Conservation (phyloP, 2,888 invertebrate genomes). For the Brassicogethes aeneus region DNA sequence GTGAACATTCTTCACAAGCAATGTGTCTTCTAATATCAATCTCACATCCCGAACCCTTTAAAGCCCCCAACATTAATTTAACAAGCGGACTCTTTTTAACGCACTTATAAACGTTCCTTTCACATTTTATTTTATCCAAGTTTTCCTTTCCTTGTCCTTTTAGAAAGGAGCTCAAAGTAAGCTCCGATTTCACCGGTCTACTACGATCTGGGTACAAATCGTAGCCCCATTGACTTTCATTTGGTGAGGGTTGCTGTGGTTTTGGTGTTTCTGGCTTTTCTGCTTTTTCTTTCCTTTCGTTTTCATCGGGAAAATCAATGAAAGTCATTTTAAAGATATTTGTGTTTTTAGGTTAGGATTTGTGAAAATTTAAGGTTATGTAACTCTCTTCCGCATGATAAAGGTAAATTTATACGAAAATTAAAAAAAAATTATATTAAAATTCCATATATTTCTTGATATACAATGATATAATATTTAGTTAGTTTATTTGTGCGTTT, state of each 20-base stretch:
- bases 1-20: constrained; percentile 84
- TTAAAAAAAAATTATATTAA: no score
- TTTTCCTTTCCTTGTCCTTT: constrained; percentile 61
- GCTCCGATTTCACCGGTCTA: constrained; percentile 59
- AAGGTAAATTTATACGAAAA: no score
- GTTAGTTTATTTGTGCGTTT: no score
- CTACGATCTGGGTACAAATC: constrained; percentile 78
- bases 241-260: not conserved
- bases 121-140: constrained; percentile 68
- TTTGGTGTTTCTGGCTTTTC: not conserved
- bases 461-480: no score
- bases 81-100: constrained; percentile 71
- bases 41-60: constrained; percentile 71
- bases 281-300: not conserved
- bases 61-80: constrained; percentile 75
- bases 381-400: no score
- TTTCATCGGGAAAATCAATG: constrained; percentile 5
- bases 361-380: no score
- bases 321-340: constrained; percentile 6
- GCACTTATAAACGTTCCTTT: constrained; percentile 68
- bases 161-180: constrained; percentile 47
- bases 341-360: not conserved
- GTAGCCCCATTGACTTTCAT: constrained; percentile 53
- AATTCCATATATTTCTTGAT: no score
- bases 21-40: constrained; percentile 81